These are phyloP conservation scores for Diachrysia chrysitis DNA, from an alignment of 2,888 invertebrate species.

Conservation along the genomic window DNA sequence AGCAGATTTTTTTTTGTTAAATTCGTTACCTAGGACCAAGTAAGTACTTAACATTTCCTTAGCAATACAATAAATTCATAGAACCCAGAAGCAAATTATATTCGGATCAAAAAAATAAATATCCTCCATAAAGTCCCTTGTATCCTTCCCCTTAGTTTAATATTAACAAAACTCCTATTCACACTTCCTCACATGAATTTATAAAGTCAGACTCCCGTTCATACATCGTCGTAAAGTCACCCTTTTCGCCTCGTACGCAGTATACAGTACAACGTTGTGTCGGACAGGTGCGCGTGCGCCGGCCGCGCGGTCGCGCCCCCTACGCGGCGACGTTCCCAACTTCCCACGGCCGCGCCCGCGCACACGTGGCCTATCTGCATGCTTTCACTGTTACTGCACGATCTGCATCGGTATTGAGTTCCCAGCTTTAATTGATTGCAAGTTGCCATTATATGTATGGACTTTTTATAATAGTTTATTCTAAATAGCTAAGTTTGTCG, in stretches of 20 bases:
- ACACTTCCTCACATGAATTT: too few relatives aligned
- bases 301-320: slow-evolving; percentile 7
- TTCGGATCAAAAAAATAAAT: too few relatives aligned
- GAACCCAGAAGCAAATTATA: too few relatives aligned
- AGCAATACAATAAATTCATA: not conserved
- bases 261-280: slow-evolving; percentile 14
- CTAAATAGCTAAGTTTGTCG: too few relatives aligned
- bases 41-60: not conserved
- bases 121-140: too few relatives aligned
- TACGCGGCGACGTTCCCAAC: slow-evolving; percentile 16
- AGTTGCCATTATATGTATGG: not conserved
- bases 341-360: slow-evolving; percentile 24
- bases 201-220: too few relatives aligned
- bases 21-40: too few relatives aligned
- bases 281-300: slow-evolving; percentile 33
- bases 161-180: too few relatives aligned
- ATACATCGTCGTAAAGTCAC: not conserved
- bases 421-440: not conserved
- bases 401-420: not conserved
- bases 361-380: slow-evolving; percentile 15
- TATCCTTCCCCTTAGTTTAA: too few relatives aligned
- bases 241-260: not conserved
- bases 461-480: too few relatives aligned
- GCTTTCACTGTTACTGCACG: slow-evolving; percentile 5
- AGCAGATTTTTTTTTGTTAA: too few relatives aligned